These are phyloP conservation scores for Tuta absoluta DNA, from an alignment of 2,888 invertebrate genomes.

Conservation along the genomic window DNA sequence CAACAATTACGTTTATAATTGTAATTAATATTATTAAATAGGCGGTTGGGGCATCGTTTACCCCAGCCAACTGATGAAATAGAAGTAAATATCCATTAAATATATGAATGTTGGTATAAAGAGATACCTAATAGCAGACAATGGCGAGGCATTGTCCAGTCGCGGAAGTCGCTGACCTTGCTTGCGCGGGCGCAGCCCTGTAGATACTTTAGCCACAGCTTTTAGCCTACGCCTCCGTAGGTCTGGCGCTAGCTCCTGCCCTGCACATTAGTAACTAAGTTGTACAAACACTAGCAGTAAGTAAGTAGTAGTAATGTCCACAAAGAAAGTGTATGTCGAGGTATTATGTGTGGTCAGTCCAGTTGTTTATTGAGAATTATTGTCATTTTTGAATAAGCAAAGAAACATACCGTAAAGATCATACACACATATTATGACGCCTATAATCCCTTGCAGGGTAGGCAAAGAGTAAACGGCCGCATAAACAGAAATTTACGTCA, in stretches of 20 bases:
- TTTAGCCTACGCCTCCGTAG: slow-evolving; percentile 43
- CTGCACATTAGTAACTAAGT: background rate
- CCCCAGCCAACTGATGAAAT: background rate
- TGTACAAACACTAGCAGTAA: background rate
- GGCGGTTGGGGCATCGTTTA: background rate
- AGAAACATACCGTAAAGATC: too few relatives aligned
- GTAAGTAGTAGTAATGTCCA: background rate
- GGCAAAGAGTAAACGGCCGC: too few relatives aligned
- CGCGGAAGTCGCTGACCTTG: slow-evolving; percentile 75
- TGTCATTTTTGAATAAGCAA: too few relatives aligned
- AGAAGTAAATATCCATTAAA: background rate
- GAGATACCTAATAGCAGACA: slow-evolving; percentile 37
- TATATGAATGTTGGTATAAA: slow-evolving; percentile 29
- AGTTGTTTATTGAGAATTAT: too few relatives aligned
- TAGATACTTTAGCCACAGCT: slow-evolving; percentile 11
- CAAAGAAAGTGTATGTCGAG: too few relatives aligned
- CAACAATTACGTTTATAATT: background rate
- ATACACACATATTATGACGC: too few relatives aligned
- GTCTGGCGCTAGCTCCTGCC: slow-evolving; percentile 7
- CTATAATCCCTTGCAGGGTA: too few relatives aligned
- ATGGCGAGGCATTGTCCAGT: slow-evolving; percentile 55
- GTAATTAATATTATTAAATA: background rate
- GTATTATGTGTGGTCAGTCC: too few relatives aligned
- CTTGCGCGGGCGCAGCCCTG: slow-evolving; percentile 55
- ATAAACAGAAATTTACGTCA: too few relatives aligned